Conservation (phyloP, 2,113 vertebrate genomes). For the Bolborhynchus lineola region DNA sequence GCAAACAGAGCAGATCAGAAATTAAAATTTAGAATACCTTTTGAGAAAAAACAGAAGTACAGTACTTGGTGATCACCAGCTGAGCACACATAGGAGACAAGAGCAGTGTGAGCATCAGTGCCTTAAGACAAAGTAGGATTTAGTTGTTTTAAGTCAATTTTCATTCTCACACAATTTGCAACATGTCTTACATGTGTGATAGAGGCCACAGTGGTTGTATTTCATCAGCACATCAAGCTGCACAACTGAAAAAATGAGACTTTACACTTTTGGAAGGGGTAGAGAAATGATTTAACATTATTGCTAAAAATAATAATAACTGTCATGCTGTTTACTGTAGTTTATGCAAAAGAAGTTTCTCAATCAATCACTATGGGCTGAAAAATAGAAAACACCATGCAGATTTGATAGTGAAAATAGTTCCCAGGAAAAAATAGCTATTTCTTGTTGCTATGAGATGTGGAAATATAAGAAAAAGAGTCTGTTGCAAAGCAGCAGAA, state of each 20-base stretch:
- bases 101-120: not conserved
- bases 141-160: not conserved
- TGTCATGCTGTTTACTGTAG: not conserved
- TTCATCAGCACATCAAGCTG: not conserved
- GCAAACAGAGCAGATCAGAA: not conserved
- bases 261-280: not conserved
- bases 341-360: slow-evolving; percentile 9
- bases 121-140: not conserved
- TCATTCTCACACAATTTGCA: not conserved
- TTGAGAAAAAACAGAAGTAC: not conserved
- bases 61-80: not conserved
- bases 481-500: not conserved
- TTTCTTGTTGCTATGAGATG: not conserved
- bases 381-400: not conserved
- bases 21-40: not conserved
- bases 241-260: not conserved
- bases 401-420: not conserved
- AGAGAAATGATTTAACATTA: not conserved
- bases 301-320: not conserved
- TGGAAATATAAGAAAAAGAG: not conserved
- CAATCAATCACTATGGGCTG: not conserved
- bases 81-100: not conserved
- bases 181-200: not conserved
- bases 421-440: not conserved
- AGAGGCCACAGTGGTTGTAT: not conserved